phyloP scores from a whole-genome alignment of 2,888 invertebrate species.

The Phrixothrix hirtus region DNA sequence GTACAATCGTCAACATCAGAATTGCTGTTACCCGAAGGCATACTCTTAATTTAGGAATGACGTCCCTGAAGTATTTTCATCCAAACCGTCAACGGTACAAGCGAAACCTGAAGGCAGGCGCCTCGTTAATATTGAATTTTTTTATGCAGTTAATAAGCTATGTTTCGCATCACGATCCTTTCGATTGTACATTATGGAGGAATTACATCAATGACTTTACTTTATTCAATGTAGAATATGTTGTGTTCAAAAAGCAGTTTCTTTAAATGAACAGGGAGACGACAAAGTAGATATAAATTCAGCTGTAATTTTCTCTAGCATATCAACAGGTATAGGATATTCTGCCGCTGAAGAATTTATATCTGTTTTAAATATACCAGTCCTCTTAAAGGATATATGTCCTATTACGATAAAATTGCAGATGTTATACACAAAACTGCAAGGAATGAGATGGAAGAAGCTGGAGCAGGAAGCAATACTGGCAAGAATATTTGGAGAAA shows the following conservation, averaged over 20 bases:
- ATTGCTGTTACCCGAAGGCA: too few relatives aligned
- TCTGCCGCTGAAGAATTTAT: slow-evolving; percentile 11
- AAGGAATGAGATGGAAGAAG: slow-evolving; percentile 3
- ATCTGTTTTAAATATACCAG: slow-evolving; percentile 3
- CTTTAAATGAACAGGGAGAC: too few relatives aligned
- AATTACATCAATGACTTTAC: background rate
- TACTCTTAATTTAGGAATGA: too few relatives aligned
- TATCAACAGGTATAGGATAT: slow-evolving; percentile 11
- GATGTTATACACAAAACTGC: background rate
- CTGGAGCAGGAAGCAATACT: slow-evolving; percentile 5
- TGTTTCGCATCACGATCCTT: background rate
- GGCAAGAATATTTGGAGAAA: slow-evolving; percentile 3
- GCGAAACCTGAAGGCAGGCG: background rate
- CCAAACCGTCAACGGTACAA: too few relatives aligned
- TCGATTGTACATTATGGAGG: slow-evolving; percentile 4
- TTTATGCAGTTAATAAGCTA: background rate
- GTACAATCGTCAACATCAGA: too few relatives aligned
- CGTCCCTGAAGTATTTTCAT: too few relatives aligned
- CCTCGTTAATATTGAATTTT: background rate
- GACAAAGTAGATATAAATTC: slow-evolving; percentile 4
- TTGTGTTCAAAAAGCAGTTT: background rate
- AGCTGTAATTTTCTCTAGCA: background rate
- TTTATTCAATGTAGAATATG: slow-evolving; percentile 13
- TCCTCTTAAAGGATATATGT: too few relatives aligned
- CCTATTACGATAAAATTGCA: background rate